A percentile compares a stretch with the other conserved stretches of the same genome.
Evolutionary conservation across 2,888 invertebrate species (phyloP).

Genomic region (Spodoptera picta): DNA sequence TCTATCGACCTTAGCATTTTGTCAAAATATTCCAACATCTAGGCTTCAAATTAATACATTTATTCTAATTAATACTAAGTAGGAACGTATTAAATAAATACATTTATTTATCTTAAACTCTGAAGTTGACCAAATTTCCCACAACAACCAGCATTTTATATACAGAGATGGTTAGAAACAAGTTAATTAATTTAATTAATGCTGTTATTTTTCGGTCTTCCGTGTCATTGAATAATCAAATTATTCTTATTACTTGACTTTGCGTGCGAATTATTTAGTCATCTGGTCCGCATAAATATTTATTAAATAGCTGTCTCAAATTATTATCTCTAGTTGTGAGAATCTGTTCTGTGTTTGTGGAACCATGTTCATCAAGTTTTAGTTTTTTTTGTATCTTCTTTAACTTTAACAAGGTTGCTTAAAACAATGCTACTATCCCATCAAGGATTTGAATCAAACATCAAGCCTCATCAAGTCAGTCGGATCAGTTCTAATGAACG

Average conservation of each 20-base stretch:
- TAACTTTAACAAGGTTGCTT: constrained; percentile 11
- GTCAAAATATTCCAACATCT: constrained; percentile 21
- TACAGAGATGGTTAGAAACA: constrained; percentile 16
- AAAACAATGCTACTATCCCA: constrained; percentile 37
- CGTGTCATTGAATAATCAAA: constrained; percentile 7
- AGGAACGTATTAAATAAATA: no score
- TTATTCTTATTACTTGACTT: constrained; percentile 1
- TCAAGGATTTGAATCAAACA: constrained; percentile 45
- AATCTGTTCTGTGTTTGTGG: neutral
- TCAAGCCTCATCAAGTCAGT: constrained; percentile 65
- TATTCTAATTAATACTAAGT: constrained; percentile 23
- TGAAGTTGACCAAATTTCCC: constrained; percentile 4
- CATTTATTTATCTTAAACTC: constrained; percentile 12
- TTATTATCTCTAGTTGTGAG: no score
- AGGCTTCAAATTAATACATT: constrained; percentile 14
- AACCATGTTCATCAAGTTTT: neutral
- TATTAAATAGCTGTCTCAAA: neutral
- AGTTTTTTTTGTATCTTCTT: neutral
- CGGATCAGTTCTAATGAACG: constrained; percentile 71
- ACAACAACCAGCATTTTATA: constrained; percentile 21
- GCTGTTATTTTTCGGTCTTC: constrained; percentile 10
- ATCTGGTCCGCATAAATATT: neutral
- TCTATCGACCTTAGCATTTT: constrained; percentile 49
- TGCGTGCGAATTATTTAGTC: neutral
- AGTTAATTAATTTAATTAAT: constrained; percentile 33